These are phyloP conservation scores for Micromys minutus DNA, from an alignment of 2,113 vertebrate species.

Conservation along the genomic window DNA sequence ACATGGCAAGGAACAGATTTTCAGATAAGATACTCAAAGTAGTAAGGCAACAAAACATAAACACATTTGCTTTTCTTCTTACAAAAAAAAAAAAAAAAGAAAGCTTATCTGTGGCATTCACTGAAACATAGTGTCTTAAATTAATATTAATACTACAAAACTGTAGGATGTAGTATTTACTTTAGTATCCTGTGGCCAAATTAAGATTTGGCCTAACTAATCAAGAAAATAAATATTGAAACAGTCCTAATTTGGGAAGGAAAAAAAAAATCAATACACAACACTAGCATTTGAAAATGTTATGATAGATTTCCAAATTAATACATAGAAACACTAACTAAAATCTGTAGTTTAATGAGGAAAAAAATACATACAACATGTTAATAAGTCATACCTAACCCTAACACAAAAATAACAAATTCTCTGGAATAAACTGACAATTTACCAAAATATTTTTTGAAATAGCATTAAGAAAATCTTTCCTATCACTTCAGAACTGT, in stretches of 20 bases:
- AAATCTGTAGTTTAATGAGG: slow-evolving; percentile 48
- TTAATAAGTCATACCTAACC: slow-evolving; percentile 35
- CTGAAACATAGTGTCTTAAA: slow-evolving; percentile 76
- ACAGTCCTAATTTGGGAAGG: slow-evolving; percentile 55
- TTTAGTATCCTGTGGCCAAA: slow-evolving; percentile 70
- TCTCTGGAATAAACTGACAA: slow-evolving; percentile 40
- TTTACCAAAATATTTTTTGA: slow-evolving; percentile 54
- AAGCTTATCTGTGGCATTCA: slow-evolving; percentile 78
- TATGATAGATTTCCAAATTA: slow-evolving; percentile 60
- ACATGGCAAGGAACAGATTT: slow-evolving; percentile 99
- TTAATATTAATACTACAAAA: slow-evolving; percentile 74
- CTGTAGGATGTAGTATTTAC: slow-evolving; percentile 66
- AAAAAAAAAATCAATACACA: slow-evolving; percentile 43
- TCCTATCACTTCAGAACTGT: slow-evolving; percentile 12
- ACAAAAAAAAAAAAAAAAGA: slow-evolving; percentile 60
- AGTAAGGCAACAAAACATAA: slow-evolving; percentile 87
- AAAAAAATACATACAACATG: slow-evolving; percentile 48
- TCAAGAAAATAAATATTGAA: slow-evolving; percentile 57
- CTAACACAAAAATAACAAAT: not conserved
- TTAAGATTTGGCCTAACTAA: slow-evolving; percentile 63
- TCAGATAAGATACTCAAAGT: slow-evolving; percentile 94
- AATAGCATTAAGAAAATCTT: slow-evolving; percentile 31
- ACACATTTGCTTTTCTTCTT: slow-evolving; percentile 81
- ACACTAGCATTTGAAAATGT: slow-evolving; percentile 59
- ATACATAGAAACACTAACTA: slow-evolving; percentile 36